Base-by-base conservation (phyloP, 2,113 vertebrate species). In the Paracanthobrama guichenoti region DNA sequence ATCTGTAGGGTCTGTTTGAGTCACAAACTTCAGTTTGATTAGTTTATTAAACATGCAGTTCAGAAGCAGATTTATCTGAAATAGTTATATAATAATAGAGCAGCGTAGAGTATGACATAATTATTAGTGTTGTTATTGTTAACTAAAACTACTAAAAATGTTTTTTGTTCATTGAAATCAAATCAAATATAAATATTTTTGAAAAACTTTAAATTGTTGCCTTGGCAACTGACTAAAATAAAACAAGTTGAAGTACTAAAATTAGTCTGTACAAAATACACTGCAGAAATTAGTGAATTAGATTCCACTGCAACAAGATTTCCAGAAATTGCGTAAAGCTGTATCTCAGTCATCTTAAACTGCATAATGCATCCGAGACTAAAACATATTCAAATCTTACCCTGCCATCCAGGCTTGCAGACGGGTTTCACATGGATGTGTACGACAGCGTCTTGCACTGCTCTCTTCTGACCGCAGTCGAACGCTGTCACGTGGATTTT, bases 401-500 rank as follows among this genome's bases (percentile, higher is more conserved):
- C 98, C 96, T 98, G 97, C 97, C 97, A 99, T 86, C 97, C 98
- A 13, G 98, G 97, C 87, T 97, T 98, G 93, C 98, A 99, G 82
- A 98, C 95, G 0, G 98, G 98, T 90, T 97, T 98, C 90, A 99
- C 95, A 1, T 97, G 94, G 55, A 99, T 97, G 90, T 72, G 94
- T 22, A 99, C 96, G 7, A 95, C 87, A 10, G 96, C 95, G 62
- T 96, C 96, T 88, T 96, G 95, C 6, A 91, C 87, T 0, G 98
- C 96, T 4, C 91, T 94, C 89, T 97, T 97, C 90, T 99, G 97
- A n/a, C 98, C 98, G 3, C 98, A 99, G 91, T 99, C 98, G 42
- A 95, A 97, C 42, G 97, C 96, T 0, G 97, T 98, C 85, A 99
- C 97, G 93, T 95, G 95, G 90, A 99, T 95, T 91, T 97, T 95